Evolutionary conservation across 1,140 invertebrate genomes (phyloP), one percentile per base, ranked within the genome.

Genomic region (Drosophila kohkoa): DNA sequence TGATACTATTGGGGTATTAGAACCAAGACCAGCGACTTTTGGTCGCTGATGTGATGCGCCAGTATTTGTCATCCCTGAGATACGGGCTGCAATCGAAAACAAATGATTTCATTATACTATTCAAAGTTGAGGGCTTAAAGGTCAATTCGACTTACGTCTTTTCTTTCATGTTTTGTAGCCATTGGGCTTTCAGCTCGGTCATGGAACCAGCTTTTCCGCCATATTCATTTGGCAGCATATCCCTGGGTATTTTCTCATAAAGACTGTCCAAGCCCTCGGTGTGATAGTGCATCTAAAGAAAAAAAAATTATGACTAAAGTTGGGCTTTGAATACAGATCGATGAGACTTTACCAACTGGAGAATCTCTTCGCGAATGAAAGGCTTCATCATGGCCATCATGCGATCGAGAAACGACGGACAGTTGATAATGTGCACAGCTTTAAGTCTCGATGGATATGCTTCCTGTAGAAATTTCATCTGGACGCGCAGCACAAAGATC

Each of bases 371-470:
- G 80, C 95, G 94, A 46, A 96, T 92, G 48, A 95, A 94, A 0
- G 95, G 95, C 75, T 94, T 95, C 68, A 95, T 93, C 46, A 96
- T 85, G 28, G 93, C 93, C 77, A 95, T 92, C 65, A 95, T 93
- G 77, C 94, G 94, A 80, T 95, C 94, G 60, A 96, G 92, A 88
- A 95, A 95, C 2, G 94, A 91, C 0, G 95, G 94, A 1, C 94
- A 93, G 75, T 96, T 96, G 45, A 96, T 94, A 16, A 96, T 94
- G 89, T 97, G 96, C 48, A 96, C 95, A 66, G 95, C 94, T 79
- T 95, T 96, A 64, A 97, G 93, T 75, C 95, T 93, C n/a, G 95
- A 94, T 0, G 96, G 96, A 83, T 96, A 95, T 0, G 95, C 95
- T 91, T 96, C 96, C 95, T 97, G 93, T 6, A 92, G 45, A 45